A percentile compares a stretch with the other conserved stretches of the same genome.
Conservation (phyloP, 2,888 invertebrate species). For the Morpho helenor region DNA sequence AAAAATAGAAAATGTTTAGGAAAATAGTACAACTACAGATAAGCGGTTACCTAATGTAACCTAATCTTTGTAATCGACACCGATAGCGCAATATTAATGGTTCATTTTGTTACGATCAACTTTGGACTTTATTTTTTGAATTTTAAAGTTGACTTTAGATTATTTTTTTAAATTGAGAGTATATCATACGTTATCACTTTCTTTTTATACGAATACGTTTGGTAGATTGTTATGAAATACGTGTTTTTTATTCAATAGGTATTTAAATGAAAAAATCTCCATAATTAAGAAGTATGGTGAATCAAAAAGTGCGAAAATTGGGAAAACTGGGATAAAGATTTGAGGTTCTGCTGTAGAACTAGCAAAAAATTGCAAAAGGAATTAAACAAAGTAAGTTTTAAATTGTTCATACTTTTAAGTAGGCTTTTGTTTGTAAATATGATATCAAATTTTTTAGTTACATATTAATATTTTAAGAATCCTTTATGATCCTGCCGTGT, state of each 20-base stretch:
- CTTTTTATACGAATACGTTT: conserved; percentile 1
- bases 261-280: too few species aligned
- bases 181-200: conserved; percentile 2
- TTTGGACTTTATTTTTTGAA: conserved; percentile 5
- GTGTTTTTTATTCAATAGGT: too few species aligned
- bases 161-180: too few species aligned
- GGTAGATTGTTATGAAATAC: background rate
- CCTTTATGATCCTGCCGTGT: too few species aligned
- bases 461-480: too few species aligned
- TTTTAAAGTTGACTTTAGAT: conserved; percentile 3
- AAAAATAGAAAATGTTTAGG: conserved; percentile 25
- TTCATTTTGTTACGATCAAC: conserved; percentile 1
- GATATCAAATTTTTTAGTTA: too few species aligned
- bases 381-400: background rate
- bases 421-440: too few species aligned
- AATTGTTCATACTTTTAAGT: too few species aligned
- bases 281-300: too few species aligned
- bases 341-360: too few species aligned
- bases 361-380: background rate
- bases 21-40: conserved; percentile 30
- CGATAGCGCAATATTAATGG: conserved; percentile 29
- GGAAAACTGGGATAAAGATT: too few species aligned
- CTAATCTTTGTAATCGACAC: conserved; percentile 36
- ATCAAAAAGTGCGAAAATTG: background rate
- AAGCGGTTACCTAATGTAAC: conserved; percentile 35